Evolutionary conservation across 2,797 vertebrate genomes (phyloP).

Genomic region (Scarus forsteni): DNA sequence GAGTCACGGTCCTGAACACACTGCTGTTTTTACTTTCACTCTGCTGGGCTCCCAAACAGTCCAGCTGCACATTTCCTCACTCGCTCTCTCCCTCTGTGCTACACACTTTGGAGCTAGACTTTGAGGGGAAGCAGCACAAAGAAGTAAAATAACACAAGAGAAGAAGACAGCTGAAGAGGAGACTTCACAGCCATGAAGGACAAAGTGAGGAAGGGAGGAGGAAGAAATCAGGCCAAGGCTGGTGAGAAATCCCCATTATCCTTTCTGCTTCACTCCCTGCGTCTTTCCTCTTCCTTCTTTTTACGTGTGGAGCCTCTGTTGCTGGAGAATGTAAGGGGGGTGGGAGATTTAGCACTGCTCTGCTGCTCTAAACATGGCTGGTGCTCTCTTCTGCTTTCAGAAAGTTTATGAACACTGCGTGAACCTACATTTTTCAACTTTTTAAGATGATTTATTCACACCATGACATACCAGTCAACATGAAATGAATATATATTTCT

Average conservation of each 20-base stretch:
- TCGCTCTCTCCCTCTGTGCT: slow-evolving; percentile 8
- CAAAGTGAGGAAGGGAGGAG: slow-evolving; percentile 80
- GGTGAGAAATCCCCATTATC: slow-evolving; percentile 71
- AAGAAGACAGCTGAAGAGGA: slow-evolving; percentile 20
- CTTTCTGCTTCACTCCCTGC: slow-evolving; percentile 2
- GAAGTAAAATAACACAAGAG: slow-evolving; percentile 25
- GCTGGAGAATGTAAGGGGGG: slow-evolving; percentile 54
- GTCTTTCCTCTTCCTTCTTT: slow-evolving; percentile 41
- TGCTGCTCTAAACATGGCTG: slow-evolving; percentile 57
- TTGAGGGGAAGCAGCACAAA: slow-evolving; percentile 27
- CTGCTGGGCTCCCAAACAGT: slow-evolving; percentile 17
- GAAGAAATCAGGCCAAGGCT: slow-evolving; percentile 73
- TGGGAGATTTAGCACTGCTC: slow-evolving; percentile 66
- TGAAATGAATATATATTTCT: neutral
- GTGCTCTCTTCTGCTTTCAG: slow-evolving; percentile 25
- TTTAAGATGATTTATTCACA: neutral
- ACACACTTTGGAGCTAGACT: slow-evolving; percentile 35
- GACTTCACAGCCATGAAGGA: slow-evolving; percentile 81
- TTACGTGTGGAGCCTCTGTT: slow-evolving; percentile 42
- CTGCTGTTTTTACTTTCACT: slow-evolving; percentile 47
- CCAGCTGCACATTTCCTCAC: slow-evolving; percentile 38
- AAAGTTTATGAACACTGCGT: slow-evolving; percentile 29
- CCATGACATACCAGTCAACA: neutral
- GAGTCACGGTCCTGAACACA: slow-evolving; percentile 60
- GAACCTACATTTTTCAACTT: slow-evolving; percentile 28